phyloP scores from a whole-genome alignment of 2,113 vertebrate species.

The Siphamia tubifer region DNA sequence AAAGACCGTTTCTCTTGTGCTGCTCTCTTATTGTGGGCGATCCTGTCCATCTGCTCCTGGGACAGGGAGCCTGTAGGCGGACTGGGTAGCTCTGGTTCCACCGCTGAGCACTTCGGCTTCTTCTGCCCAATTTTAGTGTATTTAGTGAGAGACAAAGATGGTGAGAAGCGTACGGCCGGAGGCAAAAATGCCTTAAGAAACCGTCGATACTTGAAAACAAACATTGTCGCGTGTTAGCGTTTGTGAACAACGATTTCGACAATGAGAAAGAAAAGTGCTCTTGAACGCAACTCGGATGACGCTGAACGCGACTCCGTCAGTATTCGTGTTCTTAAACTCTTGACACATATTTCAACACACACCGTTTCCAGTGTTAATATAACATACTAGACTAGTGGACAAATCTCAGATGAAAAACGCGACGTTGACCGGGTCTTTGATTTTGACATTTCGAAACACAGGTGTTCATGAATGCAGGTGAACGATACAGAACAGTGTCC shows the following conservation, averaged over 20 bases:
- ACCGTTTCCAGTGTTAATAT: background rate
- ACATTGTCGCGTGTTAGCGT: background rate
- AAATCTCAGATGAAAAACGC: too few species aligned
- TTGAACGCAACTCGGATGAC: slow-evolving; percentile 40
- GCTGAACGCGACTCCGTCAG: fast-evolving
- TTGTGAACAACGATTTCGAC: background rate
- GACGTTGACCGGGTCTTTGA: too few species aligned
- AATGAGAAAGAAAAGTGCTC: slow-evolving; percentile 1
- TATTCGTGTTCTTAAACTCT: background rate
- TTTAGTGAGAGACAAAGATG: slow-evolving; percentile 9
- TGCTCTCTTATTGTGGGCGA: slow-evolving; percentile 84
- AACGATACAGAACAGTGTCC: too few species aligned
- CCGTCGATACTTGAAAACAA: background rate
- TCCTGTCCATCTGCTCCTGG: slow-evolving; percentile 82
- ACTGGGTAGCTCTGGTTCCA: background rate
- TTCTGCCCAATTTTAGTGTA: slow-evolving; percentile 76
- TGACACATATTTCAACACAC: background rate
- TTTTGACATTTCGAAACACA: too few species aligned
- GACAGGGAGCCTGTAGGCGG: slow-evolving; percentile 47
- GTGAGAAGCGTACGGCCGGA: background rate
- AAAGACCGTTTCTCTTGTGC: slow-evolving; percentile 77
- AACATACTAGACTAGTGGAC: fast-evolving
- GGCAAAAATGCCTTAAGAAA: background rate
- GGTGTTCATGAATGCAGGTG: too few species aligned
- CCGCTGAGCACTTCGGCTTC: slow-evolving; percentile 62